Evolutionary conservation across 2,797 vertebrate genomes (phyloP).

Genomic region (Periophthalmus magnuspinnatus): DNA sequence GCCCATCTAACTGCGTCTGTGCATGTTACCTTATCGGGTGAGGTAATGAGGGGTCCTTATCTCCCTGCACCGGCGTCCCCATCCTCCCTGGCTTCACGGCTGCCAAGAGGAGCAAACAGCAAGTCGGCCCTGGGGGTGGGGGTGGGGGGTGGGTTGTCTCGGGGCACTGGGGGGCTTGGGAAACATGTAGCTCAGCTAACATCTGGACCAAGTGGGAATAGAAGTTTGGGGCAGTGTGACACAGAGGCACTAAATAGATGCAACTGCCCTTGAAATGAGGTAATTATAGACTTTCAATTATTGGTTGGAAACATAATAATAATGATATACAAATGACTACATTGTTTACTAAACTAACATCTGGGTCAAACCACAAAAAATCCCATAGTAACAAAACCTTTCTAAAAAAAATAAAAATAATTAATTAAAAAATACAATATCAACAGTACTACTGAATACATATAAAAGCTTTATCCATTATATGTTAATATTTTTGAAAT

Average conservation of each 20-base stretch:
- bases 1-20: conserved; percentile 28
- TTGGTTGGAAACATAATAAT: neutral
- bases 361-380: too few species aligned
- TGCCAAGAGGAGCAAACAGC: conserved; percentile 72
- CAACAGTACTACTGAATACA: too few species aligned
- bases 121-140: conserved; percentile 71
- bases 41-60: conserved; percentile 83
- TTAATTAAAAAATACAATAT: too few species aligned
- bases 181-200: conserved; percentile 60
- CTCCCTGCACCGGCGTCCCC: conserved; percentile 68
- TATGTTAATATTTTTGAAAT: too few species aligned
- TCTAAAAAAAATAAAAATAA: too few species aligned
- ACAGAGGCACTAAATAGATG: conserved; percentile 17
- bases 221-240: conserved; percentile 50
- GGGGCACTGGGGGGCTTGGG: conserved; percentile 72
- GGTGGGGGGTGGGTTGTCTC: conserved; percentile 66
- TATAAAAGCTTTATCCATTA: too few species aligned
- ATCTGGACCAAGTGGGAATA: conserved; percentile 58
- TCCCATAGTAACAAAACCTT: too few species aligned
- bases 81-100: conserved; percentile 72
- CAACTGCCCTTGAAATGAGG: neutral
- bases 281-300: neutral
- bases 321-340: neutral
- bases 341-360: neutral
- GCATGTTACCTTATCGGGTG: conserved; percentile 79